Conservation (phyloP, 2,888 invertebrate genomes). For the Pilophorus perplexus region DNA sequence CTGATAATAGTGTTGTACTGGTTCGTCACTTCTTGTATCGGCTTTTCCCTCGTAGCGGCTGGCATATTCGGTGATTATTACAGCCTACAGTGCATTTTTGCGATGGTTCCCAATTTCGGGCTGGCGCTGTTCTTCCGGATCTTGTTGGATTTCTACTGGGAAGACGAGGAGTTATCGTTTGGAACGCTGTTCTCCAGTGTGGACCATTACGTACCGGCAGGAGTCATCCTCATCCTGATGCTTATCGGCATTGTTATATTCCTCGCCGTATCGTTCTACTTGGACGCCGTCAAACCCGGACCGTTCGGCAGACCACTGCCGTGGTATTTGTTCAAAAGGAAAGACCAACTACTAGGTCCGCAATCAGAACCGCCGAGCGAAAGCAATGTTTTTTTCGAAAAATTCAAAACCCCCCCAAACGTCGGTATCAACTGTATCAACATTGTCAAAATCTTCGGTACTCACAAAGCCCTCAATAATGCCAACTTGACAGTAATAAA, state of each 20-base stretch:
- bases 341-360: neutral
- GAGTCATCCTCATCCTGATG: neutral
- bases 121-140: neutral
- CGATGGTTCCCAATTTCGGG: neutral
- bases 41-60: neutral
- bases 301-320: constrained; percentile 66
- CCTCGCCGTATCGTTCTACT: constrained; percentile 59
- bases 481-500: constrained; percentile 68
- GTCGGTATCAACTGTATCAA: constrained; percentile 54
- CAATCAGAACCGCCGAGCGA: constrained; percentile 44
- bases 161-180: too few relatives aligned
- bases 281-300: constrained; percentile 66
- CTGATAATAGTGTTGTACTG: neutral
- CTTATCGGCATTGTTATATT: neutral
- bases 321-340: constrained; percentile 51
- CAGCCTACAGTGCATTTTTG: neutral
- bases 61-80: neutral
- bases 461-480: constrained; percentile 50
- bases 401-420: neutral
- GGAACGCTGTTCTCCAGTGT: neutral
- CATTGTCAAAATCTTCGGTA: constrained; percentile 51
- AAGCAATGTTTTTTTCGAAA: neutral
- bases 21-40: too few relatives aligned
- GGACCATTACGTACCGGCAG: neutral
- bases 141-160: neutral